Evolutionary conservation across 2,113 vertebrate genomes (phyloP).

Genomic region (Campylomormyrus numenius): DNA sequence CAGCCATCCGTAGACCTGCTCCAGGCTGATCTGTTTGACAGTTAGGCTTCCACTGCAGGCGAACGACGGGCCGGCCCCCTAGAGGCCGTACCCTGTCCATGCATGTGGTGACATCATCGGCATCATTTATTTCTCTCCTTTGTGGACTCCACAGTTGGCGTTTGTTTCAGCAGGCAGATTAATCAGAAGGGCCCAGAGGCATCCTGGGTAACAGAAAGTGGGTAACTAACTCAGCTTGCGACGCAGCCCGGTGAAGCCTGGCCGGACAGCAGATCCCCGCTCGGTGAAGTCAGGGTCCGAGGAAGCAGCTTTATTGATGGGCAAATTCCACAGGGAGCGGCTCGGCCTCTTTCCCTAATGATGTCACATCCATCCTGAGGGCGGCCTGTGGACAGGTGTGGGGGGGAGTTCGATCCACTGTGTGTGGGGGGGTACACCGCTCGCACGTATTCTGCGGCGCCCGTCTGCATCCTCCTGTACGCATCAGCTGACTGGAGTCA

Average conservation of each 20-base stretch:
- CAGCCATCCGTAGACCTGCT: neutral
- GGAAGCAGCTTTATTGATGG: constrained; percentile 47
- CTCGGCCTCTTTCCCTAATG: constrained; percentile 76
- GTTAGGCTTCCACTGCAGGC: neutral
- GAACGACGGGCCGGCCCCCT: neutral
- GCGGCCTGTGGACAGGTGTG: constrained; percentile 56
- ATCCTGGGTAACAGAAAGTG: constrained; percentile 9
- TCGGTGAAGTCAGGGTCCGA: constrained; percentile 67
- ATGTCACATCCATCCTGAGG: constrained; percentile 89
- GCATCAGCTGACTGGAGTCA: constrained; percentile 38
- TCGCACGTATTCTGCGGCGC: constrained; percentile 66
- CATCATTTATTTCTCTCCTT: constrained; percentile 46
- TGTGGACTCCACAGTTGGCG: constrained; percentile 51
- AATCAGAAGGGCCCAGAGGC: constrained; percentile 44
- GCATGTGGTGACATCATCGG: constrained; percentile 30
- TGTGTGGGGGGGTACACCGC: constrained; percentile 50
- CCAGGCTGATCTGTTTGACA: neutral
- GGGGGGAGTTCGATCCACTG: constrained; percentile 74
- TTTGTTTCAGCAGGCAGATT: constrained; percentile 48
- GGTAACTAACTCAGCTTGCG: neutral
- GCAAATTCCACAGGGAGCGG: constrained; percentile 82
- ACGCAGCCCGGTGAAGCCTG: neutral
- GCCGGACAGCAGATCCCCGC: neutral
- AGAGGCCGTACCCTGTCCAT: neutral
- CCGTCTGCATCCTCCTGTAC: constrained; percentile 99